Conservation (phyloP, 2,113 vertebrate species). For the Eulacestoma nigropectus region DNA sequence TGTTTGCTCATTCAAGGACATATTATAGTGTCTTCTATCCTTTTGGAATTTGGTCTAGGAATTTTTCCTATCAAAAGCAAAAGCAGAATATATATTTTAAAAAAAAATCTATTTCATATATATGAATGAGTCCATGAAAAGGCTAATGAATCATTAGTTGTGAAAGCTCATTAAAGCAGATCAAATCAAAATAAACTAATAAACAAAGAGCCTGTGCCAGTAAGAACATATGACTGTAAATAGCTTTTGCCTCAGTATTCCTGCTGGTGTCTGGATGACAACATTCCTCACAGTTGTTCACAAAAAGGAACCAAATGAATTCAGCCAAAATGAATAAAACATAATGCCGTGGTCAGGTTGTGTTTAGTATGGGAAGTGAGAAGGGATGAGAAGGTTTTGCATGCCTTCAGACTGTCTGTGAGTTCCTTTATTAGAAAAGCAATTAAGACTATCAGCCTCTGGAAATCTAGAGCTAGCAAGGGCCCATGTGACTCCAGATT, state of each 20-base stretch:
- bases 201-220: background rate
- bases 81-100: background rate
- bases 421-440: background rate
- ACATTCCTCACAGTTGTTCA: background rate
- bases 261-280: background rate
- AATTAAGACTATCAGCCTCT: slow-evolving; percentile 45
- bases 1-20: background rate
- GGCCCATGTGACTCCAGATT: slow-evolving; percentile 15
- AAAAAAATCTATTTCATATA: background rate
- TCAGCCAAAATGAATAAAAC: background rate
- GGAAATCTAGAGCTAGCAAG: slow-evolving; percentile 35
- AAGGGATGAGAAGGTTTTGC: background rate
- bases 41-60: background rate
- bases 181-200: background rate
- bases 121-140: background rate
- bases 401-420: background rate
- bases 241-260: background rate
- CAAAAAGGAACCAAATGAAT: background rate
- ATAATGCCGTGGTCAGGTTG: background rate
- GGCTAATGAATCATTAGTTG: background rate
- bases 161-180: background rate
- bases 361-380: background rate
- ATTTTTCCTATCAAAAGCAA: background rate
- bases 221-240: background rate
- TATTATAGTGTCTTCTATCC: background rate